phyloP scores from a whole-genome alignment of 1,140 invertebrate genomes.

The Colletes latitarsis region DNA sequence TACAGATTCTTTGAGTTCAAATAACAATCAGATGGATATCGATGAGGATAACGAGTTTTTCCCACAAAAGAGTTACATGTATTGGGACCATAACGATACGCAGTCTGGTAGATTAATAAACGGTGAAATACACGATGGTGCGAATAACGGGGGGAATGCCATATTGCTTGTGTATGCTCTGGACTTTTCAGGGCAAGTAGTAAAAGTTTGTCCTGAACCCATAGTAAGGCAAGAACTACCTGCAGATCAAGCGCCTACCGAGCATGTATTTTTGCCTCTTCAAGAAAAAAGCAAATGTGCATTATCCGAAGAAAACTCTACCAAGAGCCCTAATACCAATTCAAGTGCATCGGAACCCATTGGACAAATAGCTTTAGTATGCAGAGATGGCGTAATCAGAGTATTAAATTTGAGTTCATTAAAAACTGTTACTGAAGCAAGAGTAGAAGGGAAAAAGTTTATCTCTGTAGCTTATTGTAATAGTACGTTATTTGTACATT shows the following conservation, averaged over 20 bases:
- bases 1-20: slow-evolving; percentile 57
- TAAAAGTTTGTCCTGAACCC: slow-evolving; percentile 84
- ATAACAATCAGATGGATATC: slow-evolving; percentile 80
- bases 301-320: slow-evolving; percentile 29
- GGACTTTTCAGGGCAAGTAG: slow-evolving; percentile 82
- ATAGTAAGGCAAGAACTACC: slow-evolving; percentile 84
- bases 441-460: slow-evolving; percentile 86
- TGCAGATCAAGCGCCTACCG: slow-evolving; percentile 84
- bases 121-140: slow-evolving; percentile 69
- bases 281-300: slow-evolving; percentile 73
- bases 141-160: slow-evolving; percentile 63
- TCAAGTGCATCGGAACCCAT: slow-evolving; percentile 54
- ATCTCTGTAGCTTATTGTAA: slow-evolving; percentile 89
- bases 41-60: slow-evolving; percentile 78
- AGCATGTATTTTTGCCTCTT: slow-evolving; percentile 85
- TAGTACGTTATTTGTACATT: slow-evolving; percentile 78
- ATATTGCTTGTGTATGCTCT: slow-evolving; percentile 83
- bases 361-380: slow-evolving; percentile 83
- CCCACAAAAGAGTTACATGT: slow-evolving; percentile 76
- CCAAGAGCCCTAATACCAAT: slow-evolving; percentile 38
- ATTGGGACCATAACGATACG: slow-evolving; percentile 78
- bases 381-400: slow-evolving; percentile 86
- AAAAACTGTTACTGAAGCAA: slow-evolving; percentile 84
- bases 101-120: slow-evolving; percentile 70
- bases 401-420: slow-evolving; percentile 85